Percentiles rank a stretch among this genome's conserved stretches.
Conservation (phyloP, 2,888 invertebrate genomes). For the Drosophila testacea region DNA sequence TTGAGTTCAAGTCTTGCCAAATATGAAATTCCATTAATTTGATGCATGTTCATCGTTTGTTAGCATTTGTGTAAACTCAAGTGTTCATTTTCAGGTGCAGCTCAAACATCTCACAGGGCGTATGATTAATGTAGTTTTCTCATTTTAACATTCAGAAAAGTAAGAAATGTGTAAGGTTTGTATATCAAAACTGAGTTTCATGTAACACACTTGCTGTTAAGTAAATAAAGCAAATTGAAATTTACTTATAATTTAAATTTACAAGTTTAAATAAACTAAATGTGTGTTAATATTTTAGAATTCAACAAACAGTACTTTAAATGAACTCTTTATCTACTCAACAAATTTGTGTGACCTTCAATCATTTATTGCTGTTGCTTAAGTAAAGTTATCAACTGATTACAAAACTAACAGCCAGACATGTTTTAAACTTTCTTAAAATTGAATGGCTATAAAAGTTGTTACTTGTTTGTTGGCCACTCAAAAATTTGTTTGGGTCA, state of each 20-base stretch:
- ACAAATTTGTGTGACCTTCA: background rate
- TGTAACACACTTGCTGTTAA: too few relatives aligned
- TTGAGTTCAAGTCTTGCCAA: conserved; percentile 36
- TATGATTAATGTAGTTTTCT: conserved; percentile 67
- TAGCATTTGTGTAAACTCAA: conserved; percentile 1
- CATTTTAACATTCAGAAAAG: too few relatives aligned
- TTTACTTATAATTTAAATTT: too few relatives aligned
- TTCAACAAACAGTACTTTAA: background rate
- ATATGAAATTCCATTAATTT: conserved; percentile 70
- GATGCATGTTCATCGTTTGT: conserved; percentile 45
- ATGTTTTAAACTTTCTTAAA: conserved; percentile 10
- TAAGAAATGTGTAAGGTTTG: too few relatives aligned
- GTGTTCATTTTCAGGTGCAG: conserved; percentile 20
- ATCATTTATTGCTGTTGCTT: background rate
- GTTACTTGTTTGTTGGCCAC: conserved; percentile 10
- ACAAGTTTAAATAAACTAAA: too few relatives aligned
- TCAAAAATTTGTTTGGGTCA: conserved; percentile 20
- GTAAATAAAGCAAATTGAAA: too few relatives aligned
- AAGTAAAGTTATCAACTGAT: conserved; percentile 2
- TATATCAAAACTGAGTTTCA: too few relatives aligned
- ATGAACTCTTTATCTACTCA: background rate
- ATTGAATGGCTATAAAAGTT: conserved; percentile 24
- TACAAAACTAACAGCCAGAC: conserved; percentile 8
- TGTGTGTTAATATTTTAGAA: too few relatives aligned
- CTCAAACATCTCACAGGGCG: conserved; percentile 36